Base-by-base conservation (phyloP, 2,888 invertebrate genomes). In the Anoncus sp. region DNA sequence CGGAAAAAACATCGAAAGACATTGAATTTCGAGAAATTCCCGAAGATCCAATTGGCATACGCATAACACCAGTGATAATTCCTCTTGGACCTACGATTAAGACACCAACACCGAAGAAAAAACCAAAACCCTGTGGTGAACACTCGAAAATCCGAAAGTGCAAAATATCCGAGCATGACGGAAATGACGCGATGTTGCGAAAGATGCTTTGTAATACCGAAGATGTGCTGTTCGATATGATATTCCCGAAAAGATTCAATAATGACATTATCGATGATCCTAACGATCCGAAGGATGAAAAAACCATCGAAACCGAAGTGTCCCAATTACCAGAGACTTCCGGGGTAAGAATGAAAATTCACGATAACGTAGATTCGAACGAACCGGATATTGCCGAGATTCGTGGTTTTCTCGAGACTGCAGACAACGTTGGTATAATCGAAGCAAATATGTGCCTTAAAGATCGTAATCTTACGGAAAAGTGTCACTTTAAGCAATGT, bases 81-180 rank as follows among this genome's bases (percentile, higher is more conserved):
- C 89, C 90, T 2, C 72, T 90, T 3, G 91, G 91, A 1, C 87
- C 87, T 10, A 76, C 82, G 14, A 90, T 91, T n/a, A 86, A 77
- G 47, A 90, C 90, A 3, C 87, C 89, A 1, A 80, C 79, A 3
- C 73, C 79, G 0, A 79, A 77, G 5, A 82, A 70, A 40, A 86
- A 79, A 67, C n/a, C 35, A 0, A 62, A 81, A 16, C 73, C 75
- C 0, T 88, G 88, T 57, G 3, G 31, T 0, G 86, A 87, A 9
- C 45, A 24, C 16, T 83, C 83, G 5, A 85, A 80, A 12, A 82
- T 82, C 4, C 77, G 81, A 3, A 83, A 79, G n/a, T 87, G 86
- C 53, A 49, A 76, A 31, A 66, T 86, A 12, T 75, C 71, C 2
- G 79, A 76, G 3, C 51, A 53, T 1, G 82, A 88, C 5, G 75